Evolutionary conservation across 64 coral and sea anemone species (phyloP).

Genomic region (Montipora capricornis): DNA sequence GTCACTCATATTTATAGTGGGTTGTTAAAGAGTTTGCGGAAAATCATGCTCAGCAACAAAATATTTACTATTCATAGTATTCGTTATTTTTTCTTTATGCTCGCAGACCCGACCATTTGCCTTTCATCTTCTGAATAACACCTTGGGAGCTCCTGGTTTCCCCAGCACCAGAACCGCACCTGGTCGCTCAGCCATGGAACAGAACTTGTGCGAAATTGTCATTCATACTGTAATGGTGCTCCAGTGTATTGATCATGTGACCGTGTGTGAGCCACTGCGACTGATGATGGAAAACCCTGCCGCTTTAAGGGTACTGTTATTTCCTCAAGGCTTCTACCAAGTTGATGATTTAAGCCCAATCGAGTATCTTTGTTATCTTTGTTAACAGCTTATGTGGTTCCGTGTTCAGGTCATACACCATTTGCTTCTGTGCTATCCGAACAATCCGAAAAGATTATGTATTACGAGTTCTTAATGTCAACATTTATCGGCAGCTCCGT

Average conservation of each 20-base stretch:
- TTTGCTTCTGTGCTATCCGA: too few species aligned
- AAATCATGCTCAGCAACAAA: too few species aligned
- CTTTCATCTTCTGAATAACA: slow-evolving; percentile 45
- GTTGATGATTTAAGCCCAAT: not conserved
- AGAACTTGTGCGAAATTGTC: slow-evolving; percentile 48
- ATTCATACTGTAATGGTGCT: slow-evolving; percentile 55
- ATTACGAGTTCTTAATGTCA: too few species aligned
- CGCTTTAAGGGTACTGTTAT: slow-evolving; percentile 35
- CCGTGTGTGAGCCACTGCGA: slow-evolving; percentile 42
- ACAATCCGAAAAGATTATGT: too few species aligned
- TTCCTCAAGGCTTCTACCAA: not conserved
- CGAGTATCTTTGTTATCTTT: not conserved
- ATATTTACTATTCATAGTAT: too few species aligned
- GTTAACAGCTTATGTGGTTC: not conserved
- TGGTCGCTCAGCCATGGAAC: slow-evolving; percentile 9
- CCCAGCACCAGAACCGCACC: slow-evolving; percentile 7
- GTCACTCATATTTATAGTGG: too few species aligned
- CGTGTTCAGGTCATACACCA: too few species aligned
- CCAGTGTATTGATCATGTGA: slow-evolving; percentile 41
- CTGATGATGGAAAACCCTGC: slow-evolving; percentile 48
- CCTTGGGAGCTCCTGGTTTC: slow-evolving; percentile 21
- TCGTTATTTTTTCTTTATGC: not conserved
- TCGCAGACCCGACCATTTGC: slow-evolving; percentile 33
- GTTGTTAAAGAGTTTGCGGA: too few species aligned
- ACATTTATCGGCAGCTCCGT: not conserved